Base-by-base conservation (phyloP, 2,113 vertebrate species). In the Psittacara wagleri region DNA sequence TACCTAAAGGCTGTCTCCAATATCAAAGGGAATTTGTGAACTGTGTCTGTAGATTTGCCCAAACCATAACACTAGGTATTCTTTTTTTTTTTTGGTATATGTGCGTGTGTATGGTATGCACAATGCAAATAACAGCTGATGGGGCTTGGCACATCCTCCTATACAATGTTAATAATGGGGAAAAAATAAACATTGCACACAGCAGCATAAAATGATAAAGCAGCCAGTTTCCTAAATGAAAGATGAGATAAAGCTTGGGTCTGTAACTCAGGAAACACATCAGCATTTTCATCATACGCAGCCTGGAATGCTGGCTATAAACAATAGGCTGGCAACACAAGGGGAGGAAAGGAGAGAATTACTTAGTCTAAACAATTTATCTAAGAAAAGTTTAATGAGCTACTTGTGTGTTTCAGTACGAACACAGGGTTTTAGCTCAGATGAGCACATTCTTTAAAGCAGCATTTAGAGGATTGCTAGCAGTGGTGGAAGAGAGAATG, bases 191-290 rank as follows among this genome's bases (percentile, higher is more conserved):
- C 95, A 95, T 66, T 92, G 85, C 90, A 84, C 83, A 75, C 57
- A 92, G 90, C 90, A 88, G 90, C 72, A 86, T 95, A 64, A 88
- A 94, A 86, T 86, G 92, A 95, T 96, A 96, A 92, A 82, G 80
- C 86, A 96, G 64, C 51, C 90, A 90, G 85, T 81, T 97, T 95
- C 96, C 95, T 96, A 90, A 85, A 66, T 49, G 92, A 93, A 86
- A 94, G 95, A 92, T 93, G 95, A 94, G 96, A 97, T 97, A 96
- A 97, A 94, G 90, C 90, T 62, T 63, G 90, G 67, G 90, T 76
- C 88, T 84, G 64, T 93, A 86, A 82, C 92, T 95, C 95, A 96
- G 96, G 95, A 97, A 97, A 88, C 92, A 95, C 90, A 97, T 95
- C 95, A 96, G 92, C 95, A 88, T 96, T 96, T 96, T 96, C 88